Evolutionary conservation across 2,797 vertebrate genomes (phyloP), one percentile per base, ranked within the genome.

Genomic region (Microhierax caerulescens): DNA sequence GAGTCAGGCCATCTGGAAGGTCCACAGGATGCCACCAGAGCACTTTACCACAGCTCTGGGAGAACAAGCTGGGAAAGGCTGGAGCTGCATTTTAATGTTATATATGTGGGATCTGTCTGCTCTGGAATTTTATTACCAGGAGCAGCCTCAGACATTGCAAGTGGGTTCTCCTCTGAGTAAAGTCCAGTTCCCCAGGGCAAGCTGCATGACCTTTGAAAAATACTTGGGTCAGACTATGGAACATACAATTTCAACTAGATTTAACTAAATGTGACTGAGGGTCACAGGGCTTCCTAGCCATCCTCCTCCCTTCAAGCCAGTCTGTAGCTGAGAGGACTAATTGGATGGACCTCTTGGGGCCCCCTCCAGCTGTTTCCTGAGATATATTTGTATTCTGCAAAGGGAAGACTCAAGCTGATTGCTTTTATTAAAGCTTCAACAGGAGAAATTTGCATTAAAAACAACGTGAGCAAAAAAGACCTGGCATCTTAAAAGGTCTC

Each of bases 311-410:
- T 86, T 82, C 2, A 0, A 96, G 70, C 10, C 83, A 73, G 28
- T 28, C 86, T 81, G 84, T 74, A 90, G 63, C 92, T 88, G 67
- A 90, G 86, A 92, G 24, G 41, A 81, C 90, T 96, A 93, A 95
- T 92, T 89, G 59, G 37, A 91, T 86, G 34, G 77, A 85, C 74
- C 86, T 93, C 92, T 82, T 76, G 67, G 70, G 90, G 70, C 59
- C 74, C 51, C 54, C 92, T 96, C 74, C 90, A 96, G 92, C 86
- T 94, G 88, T 73, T 96, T 91, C 67, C 90, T 89, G 67, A 90
- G 78, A 92, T 89, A 79, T 51, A 90, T 85, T 92, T 89, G 56
- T 91, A 85, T 91, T 91, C 88, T 95, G 56, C 22, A 74, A 91
- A 92, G 45, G 80, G 30, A 94, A 92, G 45, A 54, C 72, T 96